Percentiles rank a stretch among this genome's conserved stretches.
These are phyloP conservation scores for Perca schrenkii DNA, from an alignment of 2,113 vertebrate genomes.

Conservation along the genomic window DNA sequence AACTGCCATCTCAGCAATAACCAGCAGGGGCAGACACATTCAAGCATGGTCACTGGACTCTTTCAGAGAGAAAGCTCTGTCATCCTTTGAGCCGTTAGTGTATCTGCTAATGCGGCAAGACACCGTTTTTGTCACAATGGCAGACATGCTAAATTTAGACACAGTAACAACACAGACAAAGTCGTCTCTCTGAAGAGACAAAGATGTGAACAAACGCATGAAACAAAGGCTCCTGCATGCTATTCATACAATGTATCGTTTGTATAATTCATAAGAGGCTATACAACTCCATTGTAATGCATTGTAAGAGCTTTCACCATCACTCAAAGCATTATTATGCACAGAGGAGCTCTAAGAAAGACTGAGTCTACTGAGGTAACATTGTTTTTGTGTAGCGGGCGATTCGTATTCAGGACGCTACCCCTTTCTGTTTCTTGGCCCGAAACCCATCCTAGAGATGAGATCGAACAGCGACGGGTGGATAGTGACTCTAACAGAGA, in stretches of 20 bases:
- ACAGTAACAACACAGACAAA: conserved; percentile 35
- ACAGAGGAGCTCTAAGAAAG: conserved; percentile 21
- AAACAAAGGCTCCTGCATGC: conserved; percentile 36
- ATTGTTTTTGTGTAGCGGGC: conserved; percentile 22
- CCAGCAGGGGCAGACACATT: conserved; percentile 33
- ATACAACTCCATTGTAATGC: conserved; percentile 30
- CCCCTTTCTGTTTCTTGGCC: conserved; percentile 45
- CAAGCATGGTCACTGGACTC: conserved; percentile 20
- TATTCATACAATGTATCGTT: conserved; percentile 16
- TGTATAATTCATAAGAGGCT: conserved; percentile 56
- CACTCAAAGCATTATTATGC: conserved; percentile 17
- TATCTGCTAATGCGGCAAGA: conserved; percentile 47
- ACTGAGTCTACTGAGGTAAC: conserved; percentile 31
- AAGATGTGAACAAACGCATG: conserved; percentile 18
- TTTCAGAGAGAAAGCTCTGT: conserved; percentile 5
- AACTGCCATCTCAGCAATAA: conserved; percentile 29
- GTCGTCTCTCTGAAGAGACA: conserved; percentile 28
- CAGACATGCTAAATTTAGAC: conserved; percentile 62
- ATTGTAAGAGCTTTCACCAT: conserved; percentile 29
- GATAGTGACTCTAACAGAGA: conserved; percentile 36
- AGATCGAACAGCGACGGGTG: conserved; percentile 45
- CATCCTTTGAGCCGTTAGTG: conserved; percentile 37
- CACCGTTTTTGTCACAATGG: conserved; percentile 39
- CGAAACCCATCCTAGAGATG: conserved; percentile 44
- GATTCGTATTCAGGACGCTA: conserved; percentile 53